A percentile compares a stretch with the other conserved stretches of the same genome.
These are phyloP conservation scores for Philhelius pedissequus DNA, from an alignment of 2,888 invertebrate genomes.

Conservation along the genomic window DNA sequence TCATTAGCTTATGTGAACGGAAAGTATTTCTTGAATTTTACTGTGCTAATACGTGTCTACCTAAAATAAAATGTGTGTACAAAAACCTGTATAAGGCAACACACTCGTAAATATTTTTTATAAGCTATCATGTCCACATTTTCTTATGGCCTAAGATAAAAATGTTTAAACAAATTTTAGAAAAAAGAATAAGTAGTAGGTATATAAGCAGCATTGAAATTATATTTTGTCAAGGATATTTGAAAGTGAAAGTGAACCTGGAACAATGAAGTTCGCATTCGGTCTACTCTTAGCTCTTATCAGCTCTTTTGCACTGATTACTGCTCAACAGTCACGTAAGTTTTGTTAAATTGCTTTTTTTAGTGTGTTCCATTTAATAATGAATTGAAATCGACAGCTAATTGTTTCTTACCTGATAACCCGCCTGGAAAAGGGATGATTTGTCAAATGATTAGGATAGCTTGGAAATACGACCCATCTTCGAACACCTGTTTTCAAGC, in stretches of 20 bases:
- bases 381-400: not conserved
- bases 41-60: too few species aligned
- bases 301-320: not conserved
- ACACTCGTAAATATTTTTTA: too few species aligned
- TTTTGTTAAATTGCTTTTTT: not conserved
- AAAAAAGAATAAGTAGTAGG: not conserved
- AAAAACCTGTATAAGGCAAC: too few species aligned
- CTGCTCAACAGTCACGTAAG: not conserved
- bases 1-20: too few species aligned
- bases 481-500: too few species aligned
- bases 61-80: too few species aligned
- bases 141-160: not conserved
- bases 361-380: not conserved
- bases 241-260: not conserved
- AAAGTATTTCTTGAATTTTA: too few species aligned
- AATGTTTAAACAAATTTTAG: not conserved
- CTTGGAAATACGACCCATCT: too few species aligned
- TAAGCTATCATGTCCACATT: too few species aligned
- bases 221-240: not conserved
- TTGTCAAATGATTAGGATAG: too few species aligned
- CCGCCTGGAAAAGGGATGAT: too few species aligned
- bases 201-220: not conserved
- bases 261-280: not conserved
- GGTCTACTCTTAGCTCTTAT: not conserved
- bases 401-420: too few species aligned